Conservation (phyloP, 2,888 invertebrate species). For the Drosophila emarginata region DNA sequence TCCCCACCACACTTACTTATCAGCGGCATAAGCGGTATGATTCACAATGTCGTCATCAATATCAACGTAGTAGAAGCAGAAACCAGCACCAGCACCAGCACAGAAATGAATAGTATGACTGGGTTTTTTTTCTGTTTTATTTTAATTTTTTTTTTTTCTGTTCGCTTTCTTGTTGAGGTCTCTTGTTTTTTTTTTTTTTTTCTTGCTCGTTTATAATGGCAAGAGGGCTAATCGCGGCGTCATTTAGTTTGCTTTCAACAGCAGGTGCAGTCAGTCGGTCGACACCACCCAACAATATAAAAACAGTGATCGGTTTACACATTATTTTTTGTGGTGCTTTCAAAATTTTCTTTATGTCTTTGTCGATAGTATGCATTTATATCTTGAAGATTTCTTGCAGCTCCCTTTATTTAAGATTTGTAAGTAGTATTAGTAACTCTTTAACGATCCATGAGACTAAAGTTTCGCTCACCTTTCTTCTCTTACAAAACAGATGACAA, state of each 20-base stretch:
- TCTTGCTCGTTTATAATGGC: conserved; percentile 55
- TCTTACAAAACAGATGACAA: conserved; percentile 61
- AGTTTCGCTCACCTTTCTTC: not conserved
- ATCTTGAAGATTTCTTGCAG: conserved; percentile 45
- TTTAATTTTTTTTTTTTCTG: not conserved
- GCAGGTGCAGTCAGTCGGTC: conserved; percentile 62
- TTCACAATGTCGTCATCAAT: conserved; percentile 60
- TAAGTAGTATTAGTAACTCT: conserved; percentile 25
- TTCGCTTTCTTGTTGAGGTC: conserved; percentile 25
- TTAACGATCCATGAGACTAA: too few species aligned
- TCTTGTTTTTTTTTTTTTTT: not conserved
- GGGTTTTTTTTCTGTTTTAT: conserved; percentile 44
- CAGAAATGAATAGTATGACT: conserved; percentile 31
- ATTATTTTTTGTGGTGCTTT: not conserved
- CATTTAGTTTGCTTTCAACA: conserved; percentile 58
- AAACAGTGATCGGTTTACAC: not conserved
- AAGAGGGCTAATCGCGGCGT: conserved; percentile 37
- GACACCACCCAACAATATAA: not conserved
- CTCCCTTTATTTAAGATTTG: conserved; percentile 45
- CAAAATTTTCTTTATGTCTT: conserved; percentile 27
- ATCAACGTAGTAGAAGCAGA: conserved; percentile 10
- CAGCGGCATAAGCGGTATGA: conserved; percentile 38
- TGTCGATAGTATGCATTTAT: conserved; percentile 39
- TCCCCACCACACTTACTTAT: conserved; percentile 26
- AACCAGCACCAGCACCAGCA: not conserved